phyloP scores from a whole-genome alignment of 2,888 invertebrate genomes.

The Dascillus cervinus region DNA sequence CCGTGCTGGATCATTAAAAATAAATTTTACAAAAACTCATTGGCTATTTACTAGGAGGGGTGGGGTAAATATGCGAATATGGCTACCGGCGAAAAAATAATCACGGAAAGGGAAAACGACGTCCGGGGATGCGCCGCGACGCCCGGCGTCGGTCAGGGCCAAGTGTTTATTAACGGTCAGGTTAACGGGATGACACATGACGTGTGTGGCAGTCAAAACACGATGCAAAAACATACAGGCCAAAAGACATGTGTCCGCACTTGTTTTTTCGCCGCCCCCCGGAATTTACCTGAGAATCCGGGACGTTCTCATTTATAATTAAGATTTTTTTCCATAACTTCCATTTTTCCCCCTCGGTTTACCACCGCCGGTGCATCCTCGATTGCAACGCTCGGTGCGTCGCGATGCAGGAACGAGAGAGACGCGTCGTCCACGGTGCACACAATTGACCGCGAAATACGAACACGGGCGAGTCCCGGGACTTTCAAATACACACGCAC shows the following conservation, averaged over 20 bases:
- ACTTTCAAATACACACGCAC: slow-evolving; percentile 21
- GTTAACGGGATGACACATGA: slow-evolving; percentile 14
- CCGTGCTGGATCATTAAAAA: slow-evolving; percentile 32
- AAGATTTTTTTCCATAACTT: slow-evolving; percentile 14
- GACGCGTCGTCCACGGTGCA: slow-evolving; percentile 26
- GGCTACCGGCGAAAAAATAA: slow-evolving; percentile 31
- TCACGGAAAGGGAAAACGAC: slow-evolving; percentile 29
- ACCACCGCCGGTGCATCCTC: slow-evolving; percentile 20
- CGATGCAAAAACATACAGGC: slow-evolving; percentile 12
- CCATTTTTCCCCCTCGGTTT: slow-evolving; percentile 20
- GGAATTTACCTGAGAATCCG: slow-evolving; percentile 19
- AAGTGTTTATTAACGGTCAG: slow-evolving; percentile 12
- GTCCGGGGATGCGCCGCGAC: slow-evolving; percentile 9
- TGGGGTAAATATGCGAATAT: slow-evolving; percentile 30
- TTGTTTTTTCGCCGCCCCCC: neutral
- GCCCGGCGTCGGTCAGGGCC: slow-evolving; percentile 15
- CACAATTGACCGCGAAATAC: slow-evolving; percentile 35
- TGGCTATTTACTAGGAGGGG: slow-evolving; percentile 29
- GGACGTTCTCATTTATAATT: slow-evolving; percentile 21
- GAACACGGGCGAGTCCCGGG: slow-evolving; percentile 23
- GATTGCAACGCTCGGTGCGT: slow-evolving; percentile 21
- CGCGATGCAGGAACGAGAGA: slow-evolving; percentile 23
- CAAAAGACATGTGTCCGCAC: slow-evolving; percentile 1
- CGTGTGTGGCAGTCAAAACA: slow-evolving; percentile 10
- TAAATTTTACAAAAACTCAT: slow-evolving; percentile 36